Evolutionary conservation across 2,113 vertebrate species (phyloP), one percentile per base, ranked within the genome.

Genomic region (Corythoichthys intestinalis): DNA sequence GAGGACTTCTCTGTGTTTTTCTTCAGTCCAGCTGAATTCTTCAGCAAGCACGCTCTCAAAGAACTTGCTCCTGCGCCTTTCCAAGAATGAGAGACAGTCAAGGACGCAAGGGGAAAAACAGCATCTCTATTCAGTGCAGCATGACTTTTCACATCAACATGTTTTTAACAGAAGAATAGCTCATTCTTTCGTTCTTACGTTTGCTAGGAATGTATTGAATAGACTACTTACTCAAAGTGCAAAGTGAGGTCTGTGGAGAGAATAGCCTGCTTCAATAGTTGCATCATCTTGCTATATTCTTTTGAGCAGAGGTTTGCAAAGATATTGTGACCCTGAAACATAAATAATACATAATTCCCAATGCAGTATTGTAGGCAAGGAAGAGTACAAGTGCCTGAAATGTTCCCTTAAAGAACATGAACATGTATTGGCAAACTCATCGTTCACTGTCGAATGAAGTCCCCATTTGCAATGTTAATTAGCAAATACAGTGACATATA

Each of bases 221-320:
- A 72, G 44, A 20, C 34, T 12, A 89, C 91, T 91, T 85, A 93
- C 93, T 93, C 90, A 86, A 93, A 93, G 79, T 93, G 88, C 81
- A 93, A 78, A 37, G 85, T 93, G 69, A 93, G 93, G 82, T 93
- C 93, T 72, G 93, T 93, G 67, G 93, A 90, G 48, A 93, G 86
- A 82, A 93, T 93, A 47, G 92, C 93, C 74, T 93, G 91, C 77
- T 93, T 93, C 71, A 93, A 78, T 49, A 93, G 85, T 73, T 93
- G 92, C 92, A 93, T 93, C 91, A 93, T 93, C 80, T 85, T 89
- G 86, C 92, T 91, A n/a, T 93, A 93, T 66, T 93, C 92, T 72
- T 92, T 90, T 52, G 93, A 93, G 79, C 87, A 90, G 60, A 93
- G 91, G 80, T 87, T 93, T 72, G 91, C 91, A 87, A 93, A 93